Evolutionary conservation across 1,140 invertebrate genomes (phyloP).

Genomic region (Drosophila ogumai): DNA sequence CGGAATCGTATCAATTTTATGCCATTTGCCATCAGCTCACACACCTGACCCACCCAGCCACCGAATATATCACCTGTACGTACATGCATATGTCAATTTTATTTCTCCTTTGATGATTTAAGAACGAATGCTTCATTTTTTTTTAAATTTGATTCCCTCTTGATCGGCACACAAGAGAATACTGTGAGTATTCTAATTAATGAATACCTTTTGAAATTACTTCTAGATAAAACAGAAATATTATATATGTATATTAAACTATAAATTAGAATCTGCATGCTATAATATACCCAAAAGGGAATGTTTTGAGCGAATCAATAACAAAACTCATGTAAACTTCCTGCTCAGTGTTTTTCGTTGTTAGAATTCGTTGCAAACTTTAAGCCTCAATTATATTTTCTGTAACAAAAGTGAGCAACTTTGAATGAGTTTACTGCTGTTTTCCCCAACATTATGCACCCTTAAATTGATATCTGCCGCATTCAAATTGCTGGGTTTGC

Average conservation of each 20-base stretch:
- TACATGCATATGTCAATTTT: slow-evolving; percentile 9
- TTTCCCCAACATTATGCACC: background rate
- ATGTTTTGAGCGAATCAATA: background rate
- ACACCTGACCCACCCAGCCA: slow-evolving; percentile 8
- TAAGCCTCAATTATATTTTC: background rate
- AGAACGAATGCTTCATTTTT: background rate
- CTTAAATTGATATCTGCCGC: background rate
- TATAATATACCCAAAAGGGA: background rate
- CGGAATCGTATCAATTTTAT: slow-evolving; percentile 21
- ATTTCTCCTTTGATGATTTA: slow-evolving; percentile 3
- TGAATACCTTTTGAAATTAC: background rate
- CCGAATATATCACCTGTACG: slow-evolving; percentile 2
- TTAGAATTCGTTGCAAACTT: background rate
- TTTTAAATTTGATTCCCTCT: background rate
- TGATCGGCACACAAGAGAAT: background rate
- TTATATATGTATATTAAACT: background rate
- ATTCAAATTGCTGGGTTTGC: background rate
- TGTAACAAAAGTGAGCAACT: background rate
- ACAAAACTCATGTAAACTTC: too few species aligned
- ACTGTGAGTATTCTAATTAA: background rate
- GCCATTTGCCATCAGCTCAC: slow-evolving; percentile 17
- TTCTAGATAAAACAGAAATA: background rate
- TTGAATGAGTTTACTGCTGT: background rate
- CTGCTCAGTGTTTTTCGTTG: background rate
- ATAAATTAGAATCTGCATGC: background rate